Evolutionary conservation across 1,140 invertebrate species (phyloP).

Genomic region (Drosophila bocqueti): DNA sequence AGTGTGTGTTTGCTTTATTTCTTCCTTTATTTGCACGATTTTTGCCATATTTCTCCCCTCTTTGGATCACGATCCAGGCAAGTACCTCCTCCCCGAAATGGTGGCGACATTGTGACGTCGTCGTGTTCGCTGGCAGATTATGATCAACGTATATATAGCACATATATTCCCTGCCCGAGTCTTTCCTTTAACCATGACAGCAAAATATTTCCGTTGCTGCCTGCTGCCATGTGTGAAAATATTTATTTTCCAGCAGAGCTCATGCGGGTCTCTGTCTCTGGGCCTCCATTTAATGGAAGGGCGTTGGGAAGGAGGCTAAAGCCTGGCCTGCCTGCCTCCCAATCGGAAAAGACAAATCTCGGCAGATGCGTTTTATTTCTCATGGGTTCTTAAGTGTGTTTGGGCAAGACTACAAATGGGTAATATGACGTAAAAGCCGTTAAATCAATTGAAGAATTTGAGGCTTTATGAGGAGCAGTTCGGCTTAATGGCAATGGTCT

Average conservation of each 20-base stretch:
- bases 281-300: conserved; percentile 12
- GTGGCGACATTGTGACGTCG: conserved; percentile 65
- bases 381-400: conserved; percentile 29
- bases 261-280: conserved; percentile 25
- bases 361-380: conserved; percentile 34
- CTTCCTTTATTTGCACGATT: conserved; percentile 57
- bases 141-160: conserved; percentile 47
- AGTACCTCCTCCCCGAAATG: conserved; percentile 41
- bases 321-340: conserved; percentile 2
- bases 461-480: conserved; percentile 7
- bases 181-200: conserved; percentile 73
- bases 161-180: conserved; percentile 25
- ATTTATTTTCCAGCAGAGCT: conserved; percentile 44
- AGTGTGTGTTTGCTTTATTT: conserved; percentile 47
- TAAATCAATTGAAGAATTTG: conserved; percentile 34
- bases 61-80: conserved; percentile 50
- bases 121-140: conserved; percentile 53
- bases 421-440: conserved; percentile 30
- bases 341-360: conserved; percentile 36
- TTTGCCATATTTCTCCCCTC: conserved; percentile 60
- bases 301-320: not conserved
- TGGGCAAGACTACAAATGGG: conserved; percentile 38
- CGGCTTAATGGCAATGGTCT: conserved; percentile 14
- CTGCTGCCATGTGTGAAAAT: conserved; percentile 70
- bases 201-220: conserved; percentile 63